These are phyloP conservation scores for Adineta ricciae DNA, from an alignment of 2,888 invertebrate species.

Conservation along the genomic window DNA sequence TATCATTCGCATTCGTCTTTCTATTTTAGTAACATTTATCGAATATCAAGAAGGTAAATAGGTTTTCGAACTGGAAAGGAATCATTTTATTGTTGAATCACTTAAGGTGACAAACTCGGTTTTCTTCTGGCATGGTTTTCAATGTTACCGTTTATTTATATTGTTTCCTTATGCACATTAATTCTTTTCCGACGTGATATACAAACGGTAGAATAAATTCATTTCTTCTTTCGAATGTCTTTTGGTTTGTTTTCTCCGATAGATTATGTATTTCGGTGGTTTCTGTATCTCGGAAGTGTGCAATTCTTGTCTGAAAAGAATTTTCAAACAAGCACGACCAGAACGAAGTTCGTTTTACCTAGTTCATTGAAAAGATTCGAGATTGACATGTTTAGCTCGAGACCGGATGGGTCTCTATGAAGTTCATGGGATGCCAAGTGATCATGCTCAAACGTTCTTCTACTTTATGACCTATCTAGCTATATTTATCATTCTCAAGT, in stretches of 20 bases:
- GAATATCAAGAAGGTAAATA: constrained; percentile 16
- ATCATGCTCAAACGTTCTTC: constrained; percentile 81
- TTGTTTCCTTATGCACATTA: constrained; percentile 69
- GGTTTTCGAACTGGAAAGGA: neutral
- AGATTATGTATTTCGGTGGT: constrained; percentile 76
- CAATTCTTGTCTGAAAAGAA: constrained; percentile 70
- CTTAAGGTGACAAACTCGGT: constrained; percentile 68
- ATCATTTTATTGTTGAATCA: neutral
- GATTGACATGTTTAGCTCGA: constrained; percentile 38
- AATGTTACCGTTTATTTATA: constrained; percentile 70
- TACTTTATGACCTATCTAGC: constrained; percentile 74
- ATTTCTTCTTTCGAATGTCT: neutral
- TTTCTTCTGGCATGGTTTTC: constrained; percentile 71
- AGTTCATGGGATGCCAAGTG: constrained; percentile 67
- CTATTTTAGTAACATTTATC: neutral
- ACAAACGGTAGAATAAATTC: constrained; percentile 65
- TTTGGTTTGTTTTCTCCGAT: constrained; percentile 39
- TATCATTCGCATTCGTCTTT: neutral
- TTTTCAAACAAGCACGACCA: constrained; percentile 70
- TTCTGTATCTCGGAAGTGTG: constrained; percentile 65
- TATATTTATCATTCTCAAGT: constrained; percentile 77
- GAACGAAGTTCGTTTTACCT: constrained; percentile 40
- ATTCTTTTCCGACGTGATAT: constrained; percentile 78
- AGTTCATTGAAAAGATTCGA: too few relatives aligned
- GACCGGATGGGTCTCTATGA: neutral